phyloP scores from a whole-genome alignment of 1,140 invertebrate species.

The Oreohelix idahoensis region DNA sequence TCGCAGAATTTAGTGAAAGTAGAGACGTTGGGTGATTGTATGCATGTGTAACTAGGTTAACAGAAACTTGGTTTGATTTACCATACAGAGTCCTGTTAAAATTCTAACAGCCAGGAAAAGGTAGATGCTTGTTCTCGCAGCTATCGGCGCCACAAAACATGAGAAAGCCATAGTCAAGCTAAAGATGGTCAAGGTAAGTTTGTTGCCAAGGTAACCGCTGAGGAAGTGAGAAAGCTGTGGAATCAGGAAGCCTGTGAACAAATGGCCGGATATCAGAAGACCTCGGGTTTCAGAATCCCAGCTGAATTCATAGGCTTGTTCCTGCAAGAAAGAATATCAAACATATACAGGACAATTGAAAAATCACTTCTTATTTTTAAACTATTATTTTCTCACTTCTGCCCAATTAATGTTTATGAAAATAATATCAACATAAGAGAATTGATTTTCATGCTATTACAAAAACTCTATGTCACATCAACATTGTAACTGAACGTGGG shows the following conservation, averaged over 20 bases:
- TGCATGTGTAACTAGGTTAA: too few relatives aligned
- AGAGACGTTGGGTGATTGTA: too few relatives aligned
- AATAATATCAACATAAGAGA: too few relatives aligned
- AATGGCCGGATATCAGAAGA: not conserved
- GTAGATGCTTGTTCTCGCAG: slow-evolving; percentile 5
- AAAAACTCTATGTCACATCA: too few relatives aligned
- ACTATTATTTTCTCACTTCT: too few relatives aligned
- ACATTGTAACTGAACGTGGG: too few relatives aligned
- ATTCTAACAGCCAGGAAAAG: not conserved
- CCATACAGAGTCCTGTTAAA: not conserved
- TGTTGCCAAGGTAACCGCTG: not conserved
- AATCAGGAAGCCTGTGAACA: not conserved
- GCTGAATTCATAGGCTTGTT: not conserved
- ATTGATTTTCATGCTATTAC: too few relatives aligned
- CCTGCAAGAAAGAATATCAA: not conserved
- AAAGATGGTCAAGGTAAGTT: not conserved
- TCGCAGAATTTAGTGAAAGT: too few relatives aligned
- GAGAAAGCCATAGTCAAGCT: not conserved
- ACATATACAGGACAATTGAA: not conserved
- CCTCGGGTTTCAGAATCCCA: slow-evolving; percentile 15
- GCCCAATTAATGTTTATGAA: too few relatives aligned
- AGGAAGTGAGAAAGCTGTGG: not conserved
- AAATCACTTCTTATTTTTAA: too few relatives aligned
- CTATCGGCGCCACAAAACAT: not conserved
- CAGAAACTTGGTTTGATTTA: not conserved